These are phyloP conservation scores for Agriopis leucophaearia DNA, from an alignment of 2,888 invertebrate genomes.

Conservation along the genomic window DNA sequence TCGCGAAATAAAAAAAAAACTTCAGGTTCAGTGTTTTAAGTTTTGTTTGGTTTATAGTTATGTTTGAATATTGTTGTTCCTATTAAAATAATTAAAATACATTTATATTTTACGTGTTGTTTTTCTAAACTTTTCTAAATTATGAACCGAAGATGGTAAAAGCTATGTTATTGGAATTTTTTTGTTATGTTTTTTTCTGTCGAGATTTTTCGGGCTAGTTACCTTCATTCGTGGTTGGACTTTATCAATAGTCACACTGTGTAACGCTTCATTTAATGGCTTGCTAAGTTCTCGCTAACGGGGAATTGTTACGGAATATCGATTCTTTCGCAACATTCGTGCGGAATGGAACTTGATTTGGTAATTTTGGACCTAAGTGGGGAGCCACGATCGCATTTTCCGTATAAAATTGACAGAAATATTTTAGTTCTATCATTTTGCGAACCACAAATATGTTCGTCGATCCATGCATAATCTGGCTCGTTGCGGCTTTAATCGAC, in stretches of 20 bases:
- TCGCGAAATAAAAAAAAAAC: too few species aligned
- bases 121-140: too few species aligned
- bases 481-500: constrained; percentile 55
- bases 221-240: background rate
- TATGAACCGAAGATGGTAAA: too few species aligned
- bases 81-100: too few species aligned
- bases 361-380: background rate
- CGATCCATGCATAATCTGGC: constrained; percentile 6
- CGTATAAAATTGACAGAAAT: background rate
- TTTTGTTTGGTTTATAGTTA: too few species aligned
- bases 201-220: background rate
- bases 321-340: constrained; percentile 53
- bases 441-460: background rate
- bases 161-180: too few species aligned
- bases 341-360: constrained; percentile 52
- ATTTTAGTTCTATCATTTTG: background rate
- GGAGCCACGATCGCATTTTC: background rate
- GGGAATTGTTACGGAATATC: constrained; percentile 34
- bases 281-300: constrained; percentile 23
- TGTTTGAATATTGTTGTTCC: too few species aligned
- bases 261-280: constrained; percentile 27
- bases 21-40: too few species aligned
- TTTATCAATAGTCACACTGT: constrained; percentile 3
- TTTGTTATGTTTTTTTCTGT: background rate
- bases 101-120: too few species aligned